A percentile compares a stretch with the other conserved stretches of the same genome.
Evolutionary conservation across 2,888 invertebrate species (phyloP).

Genomic region (Campoplex capitator): DNA sequence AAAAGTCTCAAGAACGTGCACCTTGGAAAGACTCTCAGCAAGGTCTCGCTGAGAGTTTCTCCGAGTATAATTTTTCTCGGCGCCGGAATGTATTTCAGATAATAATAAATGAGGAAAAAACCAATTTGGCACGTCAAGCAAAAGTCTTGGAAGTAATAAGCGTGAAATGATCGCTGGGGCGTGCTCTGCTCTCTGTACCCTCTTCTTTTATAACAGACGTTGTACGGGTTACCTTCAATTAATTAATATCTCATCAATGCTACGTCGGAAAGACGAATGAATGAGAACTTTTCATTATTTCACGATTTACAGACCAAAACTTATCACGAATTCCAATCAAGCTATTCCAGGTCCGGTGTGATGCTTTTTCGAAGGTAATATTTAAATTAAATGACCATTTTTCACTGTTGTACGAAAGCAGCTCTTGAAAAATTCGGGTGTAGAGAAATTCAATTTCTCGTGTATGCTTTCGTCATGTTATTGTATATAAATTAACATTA

Average conservation of each 20-base stretch:
- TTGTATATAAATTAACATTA: no score
- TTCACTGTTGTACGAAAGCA: not conserved
- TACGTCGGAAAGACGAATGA: not conserved
- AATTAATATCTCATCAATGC: conserved; percentile 4
- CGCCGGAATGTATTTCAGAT: not conserved
- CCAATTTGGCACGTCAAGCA: not conserved
- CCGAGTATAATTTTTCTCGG: no score
- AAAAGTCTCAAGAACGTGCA: no score
- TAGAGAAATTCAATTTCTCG: not conserved
- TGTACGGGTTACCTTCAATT: not conserved
- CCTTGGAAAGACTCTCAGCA: no score
- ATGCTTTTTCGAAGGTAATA: not conserved
- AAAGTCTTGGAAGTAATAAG: not conserved
- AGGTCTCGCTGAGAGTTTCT: no score
- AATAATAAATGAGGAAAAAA: not conserved
- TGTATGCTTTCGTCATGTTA: no score
- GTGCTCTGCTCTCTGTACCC: not conserved
- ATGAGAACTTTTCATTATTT: not conserved
- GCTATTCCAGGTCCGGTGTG: not conserved
- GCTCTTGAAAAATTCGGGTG: not conserved
- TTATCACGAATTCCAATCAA: not conserved
- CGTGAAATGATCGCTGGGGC: conserved; percentile 9
- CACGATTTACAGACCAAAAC: not conserved
- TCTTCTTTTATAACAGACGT: not conserved
- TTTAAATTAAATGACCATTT: not conserved